These are phyloP conservation scores for Hippocampus kuda DNA, from an alignment of 2,797 vertebrate species.

Conservation along the genomic window DNA sequence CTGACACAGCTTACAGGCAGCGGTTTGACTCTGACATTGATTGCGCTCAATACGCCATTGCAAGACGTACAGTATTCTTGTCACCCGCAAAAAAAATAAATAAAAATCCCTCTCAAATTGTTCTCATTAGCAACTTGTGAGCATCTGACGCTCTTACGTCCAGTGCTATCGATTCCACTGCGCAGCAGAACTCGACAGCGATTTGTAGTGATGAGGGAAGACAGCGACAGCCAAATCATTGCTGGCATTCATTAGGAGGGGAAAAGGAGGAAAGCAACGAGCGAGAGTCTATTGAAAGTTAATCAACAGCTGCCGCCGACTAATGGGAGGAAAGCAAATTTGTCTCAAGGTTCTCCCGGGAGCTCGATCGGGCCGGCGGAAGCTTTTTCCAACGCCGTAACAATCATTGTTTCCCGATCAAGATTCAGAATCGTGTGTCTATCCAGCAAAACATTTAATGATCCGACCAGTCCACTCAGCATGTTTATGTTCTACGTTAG, in stretches of 20 bases:
- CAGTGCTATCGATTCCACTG: conserved; percentile 54
- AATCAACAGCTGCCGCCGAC: conserved; percentile 52
- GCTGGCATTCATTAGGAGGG: conserved; percentile 58
- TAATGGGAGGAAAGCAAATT: conserved; percentile 39
- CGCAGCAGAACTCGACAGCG: conserved; percentile 49
- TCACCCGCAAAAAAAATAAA: neutral
- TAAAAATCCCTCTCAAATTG: conserved; percentile 41
- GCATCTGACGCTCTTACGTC: conserved; percentile 44
- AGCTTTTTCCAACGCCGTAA: conserved; percentile 16
- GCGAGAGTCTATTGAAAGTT: conserved; percentile 57
- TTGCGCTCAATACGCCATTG: conserved; percentile 10
- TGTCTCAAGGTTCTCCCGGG: conserved; percentile 32
- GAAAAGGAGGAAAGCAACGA: conserved; percentile 44
- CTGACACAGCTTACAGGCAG: conserved; percentile 31
- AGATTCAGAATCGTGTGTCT: conserved; percentile 2
- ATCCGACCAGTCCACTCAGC: neutral
- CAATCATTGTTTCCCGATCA: conserved; percentile 14
- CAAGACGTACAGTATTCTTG: neutral
- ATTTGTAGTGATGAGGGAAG: conserved; percentile 61
- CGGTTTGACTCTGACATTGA: conserved; percentile 29
- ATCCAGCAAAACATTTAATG: conserved; percentile 2
- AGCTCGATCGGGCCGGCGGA: conserved; percentile 17
- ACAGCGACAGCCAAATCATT: conserved; percentile 57
- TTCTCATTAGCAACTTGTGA: conserved; percentile 54
- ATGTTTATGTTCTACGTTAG: neutral